Base-by-base conservation (phyloP, 2,888 invertebrate genomes). In the Gasteruption jaculator region DNA sequence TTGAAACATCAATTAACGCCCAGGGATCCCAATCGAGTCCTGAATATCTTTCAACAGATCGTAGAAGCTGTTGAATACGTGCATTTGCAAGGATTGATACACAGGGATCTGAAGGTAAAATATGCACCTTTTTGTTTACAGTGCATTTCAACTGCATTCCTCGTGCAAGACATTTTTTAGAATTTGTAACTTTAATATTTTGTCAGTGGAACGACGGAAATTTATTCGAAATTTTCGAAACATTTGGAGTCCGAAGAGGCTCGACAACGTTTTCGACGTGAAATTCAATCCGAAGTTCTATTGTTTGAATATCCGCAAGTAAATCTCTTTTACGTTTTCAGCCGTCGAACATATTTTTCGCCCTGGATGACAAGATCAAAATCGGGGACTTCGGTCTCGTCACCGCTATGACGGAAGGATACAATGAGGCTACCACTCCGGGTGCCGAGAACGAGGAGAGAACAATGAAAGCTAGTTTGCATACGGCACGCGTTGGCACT, bases 301-400 rank as follows among this genome's bases (percentile, higher is more conserved):
- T 11, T 19, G 5, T 19, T 29, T 12, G 6, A 11, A 3, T 32
- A 25, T n/a, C 29, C 40, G n/a, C 10, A 1, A 16, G 12, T 21
- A n/a, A 10, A 24, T 27, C 14, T 27, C 15, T 16, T 21, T 21
- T 31, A 20, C 20, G 20, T 30, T 60, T 60, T 51, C 64, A 83
- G 81, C 91, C 91, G 0, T 88, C 90, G 47, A 92, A 92, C 67
- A 91, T 92, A 57, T 91, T 97, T 73, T 96, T 97, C 71, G 88
- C 93, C 0, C 77, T 84, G 50, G 91, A 94, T 68, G 90, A 90
- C 1, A 79, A 81, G 60, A 83, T 97, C 6, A 97, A 97, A 76
- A 89, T 99, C 40, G 97, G 97, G 0, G 97, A 99, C 74, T 97
- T 99, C 74, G 97, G 97, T 0, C 79, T 99, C n/a, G 97, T 92